Conservation (phyloP, 2,113 vertebrate species). For the Eulemur macaco region DNA sequence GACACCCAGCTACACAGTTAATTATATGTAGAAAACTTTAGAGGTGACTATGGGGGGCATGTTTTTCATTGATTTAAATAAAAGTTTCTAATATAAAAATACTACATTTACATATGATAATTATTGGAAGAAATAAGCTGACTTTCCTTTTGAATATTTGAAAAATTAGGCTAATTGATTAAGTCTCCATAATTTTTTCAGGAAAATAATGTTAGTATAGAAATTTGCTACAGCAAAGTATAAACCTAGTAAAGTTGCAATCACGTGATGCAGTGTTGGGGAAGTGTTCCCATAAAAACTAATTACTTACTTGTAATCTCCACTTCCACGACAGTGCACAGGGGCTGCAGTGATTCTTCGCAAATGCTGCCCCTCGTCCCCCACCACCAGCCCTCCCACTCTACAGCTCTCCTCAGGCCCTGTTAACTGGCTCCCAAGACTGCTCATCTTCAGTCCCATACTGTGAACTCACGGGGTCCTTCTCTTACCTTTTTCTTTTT, state of each 20-base stretch:
- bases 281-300: neutral
- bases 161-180: neutral
- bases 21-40: slow-evolving; percentile 69
- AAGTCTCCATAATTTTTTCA: neutral
- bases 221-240: neutral
- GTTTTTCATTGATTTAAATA: slow-evolving; percentile 36
- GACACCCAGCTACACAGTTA: neutral
- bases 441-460: neutral
- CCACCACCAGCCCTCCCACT: fast-evolving
- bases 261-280: neutral
- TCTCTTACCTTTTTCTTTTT: neutral
- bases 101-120: neutral
- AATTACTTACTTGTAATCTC: neutral
- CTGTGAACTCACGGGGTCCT: neutral
- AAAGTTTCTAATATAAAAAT: neutral
- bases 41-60: slow-evolving; percentile 36
- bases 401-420: neutral
- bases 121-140: neutral
- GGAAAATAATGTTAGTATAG: neutral
- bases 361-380: neutral
- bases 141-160: neutral
- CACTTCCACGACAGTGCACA: neutral
- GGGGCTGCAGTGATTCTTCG: neutral
- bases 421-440: too few species aligned
- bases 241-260: neutral